These are phyloP conservation scores for Chaitophorus viminalis DNA, from an alignment of 2,888 invertebrate species.

Conservation along the genomic window DNA sequence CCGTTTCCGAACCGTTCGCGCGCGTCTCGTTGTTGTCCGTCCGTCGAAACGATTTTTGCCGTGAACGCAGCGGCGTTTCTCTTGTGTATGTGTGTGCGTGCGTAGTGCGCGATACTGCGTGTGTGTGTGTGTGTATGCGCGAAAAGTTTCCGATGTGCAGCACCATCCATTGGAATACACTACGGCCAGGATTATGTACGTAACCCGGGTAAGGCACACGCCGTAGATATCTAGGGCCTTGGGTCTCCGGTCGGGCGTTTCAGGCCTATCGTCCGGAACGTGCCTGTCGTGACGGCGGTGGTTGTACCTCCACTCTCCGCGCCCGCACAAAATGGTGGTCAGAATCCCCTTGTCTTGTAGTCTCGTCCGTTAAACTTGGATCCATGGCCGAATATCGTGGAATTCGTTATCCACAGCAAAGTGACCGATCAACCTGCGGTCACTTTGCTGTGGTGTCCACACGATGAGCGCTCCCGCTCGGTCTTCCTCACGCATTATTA, in stretches of 20 bases:
- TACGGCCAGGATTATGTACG: constrained; percentile 67
- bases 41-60: constrained; percentile 7
- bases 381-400: not conserved
- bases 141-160: constrained; percentile 53
- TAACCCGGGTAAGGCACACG: constrained; percentile 75
- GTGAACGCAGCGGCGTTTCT: constrained; percentile 48
- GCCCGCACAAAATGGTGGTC: constrained; percentile 70
- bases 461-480: constrained; percentile 19
- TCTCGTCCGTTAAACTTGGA: constrained; percentile 5
- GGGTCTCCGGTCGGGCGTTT: constrained; percentile 36
- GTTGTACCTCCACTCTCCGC: constrained; percentile 69
- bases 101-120: constrained; percentile 17
- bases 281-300: constrained; percentile 30
- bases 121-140: constrained; percentile 35
- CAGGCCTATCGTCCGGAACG: constrained; percentile 30
- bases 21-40: not conserved
- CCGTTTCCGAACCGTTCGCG: constrained; percentile 6
- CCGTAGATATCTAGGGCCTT: not conserved
- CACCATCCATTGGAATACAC: constrained; percentile 66
- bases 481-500: constrained; percentile 34
- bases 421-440: not conserved
- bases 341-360: constrained; percentile 62
- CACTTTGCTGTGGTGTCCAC: constrained; percentile 28
- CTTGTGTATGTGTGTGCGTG: constrained; percentile 14
- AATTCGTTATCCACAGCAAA: constrained; percentile 62